Base-by-base conservation (phyloP, 2,797 vertebrate genomes). In the Dromococcyx pavoninus region DNA sequence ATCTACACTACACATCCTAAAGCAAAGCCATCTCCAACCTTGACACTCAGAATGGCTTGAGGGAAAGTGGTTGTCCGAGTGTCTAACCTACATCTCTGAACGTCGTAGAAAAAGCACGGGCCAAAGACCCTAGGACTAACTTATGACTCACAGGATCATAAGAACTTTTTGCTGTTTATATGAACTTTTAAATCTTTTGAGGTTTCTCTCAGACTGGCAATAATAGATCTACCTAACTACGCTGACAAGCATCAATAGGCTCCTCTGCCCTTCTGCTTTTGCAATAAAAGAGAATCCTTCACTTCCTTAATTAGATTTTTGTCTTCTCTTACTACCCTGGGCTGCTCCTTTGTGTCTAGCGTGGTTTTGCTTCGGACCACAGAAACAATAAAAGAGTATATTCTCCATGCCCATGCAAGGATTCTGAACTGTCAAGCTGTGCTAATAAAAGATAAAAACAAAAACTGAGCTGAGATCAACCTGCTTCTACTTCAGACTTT, bases 241-340 rank as follows among this genome's bases (percentile, higher is more conserved):
- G 70, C 57, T 60, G 61, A 88, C 51, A 94, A 87, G 84, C 74
- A 92, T 62, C 67, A 80, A 41, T 39, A 76, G 64, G 28, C 27
- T 89, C 19, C 70, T 93, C 81, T 88, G 44, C 66, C 65, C 71
- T 91, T 93, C 64, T 35, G 56, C 67, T 87, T 92, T 67, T 75
- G n/a, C 57, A 93, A 80, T 82, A 94, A 92, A 94, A 86, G 19
- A 74, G 32, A 56, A n/a, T 41, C 58, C 11, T 70, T 81, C 37
- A 62, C 35, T 76, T 91, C 92, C 71, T 87, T 88, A 91, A 94
- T 88, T 91, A 89, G 83, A 65, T 83, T 76, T 82, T 93, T 79
- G 56, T 93, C 77, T 93, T 94, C 51, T 79, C 13, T 89, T 96
- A 89, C 85, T 90, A 92, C 44, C 21, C 33, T 85, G 33, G 43